Conservation (phyloP, 53 echinoderm and acorn worm genomes). For the Arbacia lixula region DNA sequence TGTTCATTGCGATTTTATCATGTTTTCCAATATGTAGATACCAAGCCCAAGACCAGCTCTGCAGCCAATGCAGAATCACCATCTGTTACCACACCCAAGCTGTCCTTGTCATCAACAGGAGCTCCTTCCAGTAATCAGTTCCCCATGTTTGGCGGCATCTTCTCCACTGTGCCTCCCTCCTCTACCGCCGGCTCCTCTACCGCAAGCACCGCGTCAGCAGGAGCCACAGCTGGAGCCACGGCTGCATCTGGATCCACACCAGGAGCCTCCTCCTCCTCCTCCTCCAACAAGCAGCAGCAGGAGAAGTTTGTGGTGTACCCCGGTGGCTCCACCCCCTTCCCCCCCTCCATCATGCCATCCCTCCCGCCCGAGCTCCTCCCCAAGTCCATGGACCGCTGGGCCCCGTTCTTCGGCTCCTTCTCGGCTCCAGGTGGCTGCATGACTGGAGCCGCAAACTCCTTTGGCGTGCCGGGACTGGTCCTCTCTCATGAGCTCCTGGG, state of each 20-base stretch:
- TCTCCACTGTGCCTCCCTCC: constrained; percentile 38
- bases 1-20: too few relatives aligned
- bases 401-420: constrained; percentile 59
- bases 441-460: constrained; percentile 39
- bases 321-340: constrained; percentile 17
- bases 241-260: neutral
- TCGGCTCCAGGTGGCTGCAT: constrained; percentile 24
- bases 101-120: neutral
- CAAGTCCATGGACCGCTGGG: constrained; percentile 55
- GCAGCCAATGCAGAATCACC: constrained; percentile 17
- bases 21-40: neutral
- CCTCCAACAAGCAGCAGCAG: constrained; percentile 4
- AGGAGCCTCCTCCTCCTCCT: neutral
- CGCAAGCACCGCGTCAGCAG: constrained; percentile 5
- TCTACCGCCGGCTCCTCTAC: neutral
- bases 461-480: constrained; percentile 70
- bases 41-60: constrained; percentile 14
- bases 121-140: neutral
- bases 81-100: neutral
- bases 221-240: neutral
- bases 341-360: constrained; percentile 25
- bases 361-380: constrained; percentile 51
- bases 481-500: constrained; percentile 76
- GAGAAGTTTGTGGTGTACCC: neutral
- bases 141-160: constrained; percentile 27